phyloP scores from a whole-genome alignment of 1,140 invertebrate species.

The Hylyphantes graminicola region DNA sequence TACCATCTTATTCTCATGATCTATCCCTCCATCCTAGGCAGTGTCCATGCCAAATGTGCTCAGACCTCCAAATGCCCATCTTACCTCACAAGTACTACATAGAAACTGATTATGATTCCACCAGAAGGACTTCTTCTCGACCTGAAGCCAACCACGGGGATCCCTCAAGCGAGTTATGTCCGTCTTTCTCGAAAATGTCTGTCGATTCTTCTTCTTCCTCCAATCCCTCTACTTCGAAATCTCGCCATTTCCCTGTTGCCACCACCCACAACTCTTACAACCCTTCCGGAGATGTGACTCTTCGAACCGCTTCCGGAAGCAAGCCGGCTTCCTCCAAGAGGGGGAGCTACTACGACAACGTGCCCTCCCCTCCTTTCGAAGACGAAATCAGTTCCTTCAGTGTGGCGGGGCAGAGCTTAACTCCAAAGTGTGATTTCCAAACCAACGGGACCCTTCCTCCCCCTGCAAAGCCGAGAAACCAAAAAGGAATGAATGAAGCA shows the following conservation, averaged over 20 bases:
- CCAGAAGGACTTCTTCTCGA: neutral
- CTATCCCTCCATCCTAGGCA: constrained; percentile 28
- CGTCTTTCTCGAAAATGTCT: constrained; percentile 44
- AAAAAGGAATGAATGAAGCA: neutral
- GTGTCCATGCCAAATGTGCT: constrained; percentile 49
- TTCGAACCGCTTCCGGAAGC: constrained; percentile 18
- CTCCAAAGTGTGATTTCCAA: constrained; percentile 52
- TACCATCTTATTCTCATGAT: constrained; percentile 38
- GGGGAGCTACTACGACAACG: constrained; percentile 59
- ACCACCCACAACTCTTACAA: neutral
- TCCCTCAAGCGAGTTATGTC: constrained; percentile 37
- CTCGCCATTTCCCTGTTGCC: constrained; percentile 36
- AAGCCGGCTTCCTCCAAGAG: constrained; percentile 37
- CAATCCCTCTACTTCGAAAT: constrained; percentile 19
- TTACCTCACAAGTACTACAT: constrained; percentile 25
- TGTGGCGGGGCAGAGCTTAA: constrained; percentile 54
- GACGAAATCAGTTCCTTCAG: constrained; percentile 15
- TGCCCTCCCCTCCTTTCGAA: constrained; percentile 32
- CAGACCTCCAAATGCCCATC: constrained; percentile 24
- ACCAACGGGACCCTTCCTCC: constrained; percentile 18
- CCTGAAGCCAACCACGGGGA: constrained; percentile 13
- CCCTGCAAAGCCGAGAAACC: constrained; percentile 11
- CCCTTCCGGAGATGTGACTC: constrained; percentile 14
- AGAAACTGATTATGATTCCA: constrained; percentile 22
- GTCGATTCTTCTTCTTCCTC: constrained; percentile 12